phyloP scores from a whole-genome alignment of 2,888 invertebrate species.

The Apodemia mormo region DNA sequence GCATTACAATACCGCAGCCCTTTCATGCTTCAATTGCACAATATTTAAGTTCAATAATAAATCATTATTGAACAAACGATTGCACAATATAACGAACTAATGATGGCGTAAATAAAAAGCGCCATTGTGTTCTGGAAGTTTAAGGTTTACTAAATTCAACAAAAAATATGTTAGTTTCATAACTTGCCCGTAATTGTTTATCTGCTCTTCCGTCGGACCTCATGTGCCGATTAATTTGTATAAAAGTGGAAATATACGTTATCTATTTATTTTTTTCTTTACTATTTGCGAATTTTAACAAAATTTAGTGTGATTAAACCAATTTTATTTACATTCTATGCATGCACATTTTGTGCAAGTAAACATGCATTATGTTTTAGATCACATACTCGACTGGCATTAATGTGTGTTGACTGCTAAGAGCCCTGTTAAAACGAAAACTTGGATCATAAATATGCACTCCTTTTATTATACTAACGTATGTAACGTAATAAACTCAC shows the following conservation, averaged over 20 bases:
- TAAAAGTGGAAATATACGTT: slow-evolving; percentile 31
- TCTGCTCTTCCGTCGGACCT: slow-evolving; percentile 33
- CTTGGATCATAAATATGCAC: slow-evolving; percentile 75
- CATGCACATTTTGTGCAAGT: slow-evolving; percentile 75
- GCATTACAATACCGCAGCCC: no score
- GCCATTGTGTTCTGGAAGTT: slow-evolving; percentile 1
- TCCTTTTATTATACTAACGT: slow-evolving; percentile 66
- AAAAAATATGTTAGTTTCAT: neutral
- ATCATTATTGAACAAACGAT: neutral
- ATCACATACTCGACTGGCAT: slow-evolving; percentile 82
- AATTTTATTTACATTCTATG: slow-evolving; percentile 66
- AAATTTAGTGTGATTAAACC: slow-evolving; percentile 33
- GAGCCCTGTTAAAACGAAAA: slow-evolving; percentile 81
- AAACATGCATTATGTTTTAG: slow-evolving; percentile 78
- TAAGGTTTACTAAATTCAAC: neutral
- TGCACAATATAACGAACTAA: neutral
- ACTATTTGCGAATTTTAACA: slow-evolving; percentile 32
- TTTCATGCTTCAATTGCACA: no score
- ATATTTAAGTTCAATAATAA: neutral
- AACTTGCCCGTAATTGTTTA: neutral
- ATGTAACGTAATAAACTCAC: slow-evolving; percentile 77
- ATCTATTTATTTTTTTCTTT: slow-evolving; percentile 23
- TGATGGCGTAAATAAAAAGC: neutral
- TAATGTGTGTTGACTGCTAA: slow-evolving; percentile 82
- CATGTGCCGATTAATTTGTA: slow-evolving; percentile 28